Conservation (phyloP, 2,797 vertebrate species). For the Mallotus villosus region DNA sequence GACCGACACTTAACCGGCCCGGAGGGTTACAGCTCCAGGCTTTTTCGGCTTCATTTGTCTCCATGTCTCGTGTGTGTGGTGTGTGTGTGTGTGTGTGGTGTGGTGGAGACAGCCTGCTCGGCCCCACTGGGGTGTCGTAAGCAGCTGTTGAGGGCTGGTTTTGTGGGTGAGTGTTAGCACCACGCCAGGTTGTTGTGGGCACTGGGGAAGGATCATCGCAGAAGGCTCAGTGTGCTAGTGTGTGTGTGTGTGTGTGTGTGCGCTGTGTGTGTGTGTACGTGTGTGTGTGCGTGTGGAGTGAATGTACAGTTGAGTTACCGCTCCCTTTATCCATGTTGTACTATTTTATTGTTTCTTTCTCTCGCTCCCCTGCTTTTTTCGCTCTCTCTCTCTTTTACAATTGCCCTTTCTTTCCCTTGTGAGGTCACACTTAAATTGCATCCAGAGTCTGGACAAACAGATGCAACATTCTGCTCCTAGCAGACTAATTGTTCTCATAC, state of each 20-base stretch:
- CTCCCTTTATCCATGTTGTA: background rate
- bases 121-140: conserved; percentile 51
- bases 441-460: conserved; percentile 32
- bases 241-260: conserved; percentile 9
- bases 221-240: conserved; percentile 11
- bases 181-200: conserved; percentile 58
- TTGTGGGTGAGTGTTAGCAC: conserved; percentile 55
- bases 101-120: conserved; percentile 34
- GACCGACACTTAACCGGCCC: conserved; percentile 37
- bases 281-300: conserved; percentile 7
- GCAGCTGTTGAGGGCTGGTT: conserved; percentile 65
- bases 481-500: conserved; percentile 50
- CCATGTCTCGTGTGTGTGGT: background rate
- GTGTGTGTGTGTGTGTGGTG: conserved; percentile 8
- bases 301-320: conserved; percentile 26
- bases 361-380: background rate
- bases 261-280: conserved; percentile 1
- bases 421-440: conserved; percentile 13
- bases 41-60: conserved; percentile 31
- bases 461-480: conserved; percentile 43
- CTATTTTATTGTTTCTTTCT: background rate
- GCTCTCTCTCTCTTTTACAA: background rate
- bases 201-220: conserved; percentile 29
- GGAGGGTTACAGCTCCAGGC: background rate
- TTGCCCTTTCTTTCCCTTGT: background rate